Percentiles rank a stretch among this genome's conserved stretches.
phyloP scores from a whole-genome alignment of 2,113 vertebrate genomes.

The Oncorhynchus tshawytscha region DNA sequence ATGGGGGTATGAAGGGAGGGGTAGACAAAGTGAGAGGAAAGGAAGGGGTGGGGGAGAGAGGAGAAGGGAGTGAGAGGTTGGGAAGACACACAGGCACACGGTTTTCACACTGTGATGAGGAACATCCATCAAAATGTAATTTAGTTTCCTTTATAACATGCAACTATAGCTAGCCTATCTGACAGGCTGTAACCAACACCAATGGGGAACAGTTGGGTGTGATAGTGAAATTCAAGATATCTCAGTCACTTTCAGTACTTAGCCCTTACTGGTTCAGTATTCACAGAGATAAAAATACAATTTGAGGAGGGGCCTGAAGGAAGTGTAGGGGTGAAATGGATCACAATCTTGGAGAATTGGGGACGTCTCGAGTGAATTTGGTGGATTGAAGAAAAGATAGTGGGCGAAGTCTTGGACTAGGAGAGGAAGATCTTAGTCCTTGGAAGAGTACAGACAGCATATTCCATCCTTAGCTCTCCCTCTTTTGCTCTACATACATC shows the following conservation, averaged over 20 bases:
- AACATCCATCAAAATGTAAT: neutral
- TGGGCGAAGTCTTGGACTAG: too few species aligned
- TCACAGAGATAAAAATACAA: too few species aligned
- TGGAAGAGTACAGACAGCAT: too few species aligned
- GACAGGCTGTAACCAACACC: neutral
- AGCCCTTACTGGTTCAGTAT: too few species aligned
- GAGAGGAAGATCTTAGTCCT: too few species aligned
- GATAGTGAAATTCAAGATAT: too few species aligned
- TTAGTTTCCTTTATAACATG: neutral
- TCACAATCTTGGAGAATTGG: too few species aligned
- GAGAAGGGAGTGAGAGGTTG: neutral
- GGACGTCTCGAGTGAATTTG: too few species aligned
- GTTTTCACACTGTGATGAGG: neutral
- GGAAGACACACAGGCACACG: neutral
- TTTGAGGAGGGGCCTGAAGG: too few species aligned
- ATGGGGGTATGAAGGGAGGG: neutral
- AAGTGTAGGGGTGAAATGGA: too few species aligned
- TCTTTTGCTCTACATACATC: conserved; percentile 32
- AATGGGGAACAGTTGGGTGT: neutral
- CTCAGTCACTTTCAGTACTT: too few species aligned
- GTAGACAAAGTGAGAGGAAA: too few species aligned
- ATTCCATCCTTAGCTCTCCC: neutral
- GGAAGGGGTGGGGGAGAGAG: neutral
- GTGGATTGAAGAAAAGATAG: neutral
- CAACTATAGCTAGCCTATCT: neutral